A percentile compares a stretch with the other conserved stretches of the same genome.
Evolutionary conservation across 1,140 invertebrate genomes (phyloP).

Genomic region (Drosophila littoralis): DNA sequence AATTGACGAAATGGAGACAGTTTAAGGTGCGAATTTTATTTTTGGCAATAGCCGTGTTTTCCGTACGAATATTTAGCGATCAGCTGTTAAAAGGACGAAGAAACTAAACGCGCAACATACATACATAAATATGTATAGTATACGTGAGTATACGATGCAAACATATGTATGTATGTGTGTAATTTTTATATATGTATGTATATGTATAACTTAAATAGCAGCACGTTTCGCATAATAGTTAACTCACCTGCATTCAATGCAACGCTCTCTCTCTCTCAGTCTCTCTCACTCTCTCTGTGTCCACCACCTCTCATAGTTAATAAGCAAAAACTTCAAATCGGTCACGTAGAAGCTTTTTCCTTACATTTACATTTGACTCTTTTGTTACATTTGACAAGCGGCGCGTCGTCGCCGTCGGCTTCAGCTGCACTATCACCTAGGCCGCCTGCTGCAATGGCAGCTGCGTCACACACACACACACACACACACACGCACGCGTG

Average conservation of each 20-base stretch:
- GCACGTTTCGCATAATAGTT: slow-evolving; percentile 39
- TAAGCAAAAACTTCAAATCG: slow-evolving; percentile 57
- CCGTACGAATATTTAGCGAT: slow-evolving; percentile 9
- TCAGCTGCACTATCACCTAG: slow-evolving; percentile 40
- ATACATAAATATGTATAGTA: not conserved
- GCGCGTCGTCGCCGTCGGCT: slow-evolving; percentile 10
- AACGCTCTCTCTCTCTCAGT: slow-evolving; percentile 26
- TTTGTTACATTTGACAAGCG: slow-evolving; percentile 40
- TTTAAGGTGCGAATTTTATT: slow-evolving; percentile 45
- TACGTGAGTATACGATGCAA: not conserved
- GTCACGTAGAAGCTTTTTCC: slow-evolving; percentile 69
- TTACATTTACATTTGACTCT: slow-evolving; percentile 40
- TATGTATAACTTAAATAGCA: slow-evolving; percentile 24
- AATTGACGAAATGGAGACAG: slow-evolving; percentile 53
- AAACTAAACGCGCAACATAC: not conserved
- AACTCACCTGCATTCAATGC: slow-evolving; percentile 53
- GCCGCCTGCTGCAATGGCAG: slow-evolving; percentile 36
- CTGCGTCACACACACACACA: slow-evolving; percentile 32
- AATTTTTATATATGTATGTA: not conserved
- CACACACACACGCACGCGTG: slow-evolving; percentile 21
- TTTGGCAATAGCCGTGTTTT: slow-evolving; percentile 2
- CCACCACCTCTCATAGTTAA: slow-evolving; percentile 5
- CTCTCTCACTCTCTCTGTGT: slow-evolving; percentile 7
- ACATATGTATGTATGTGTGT: slow-evolving; percentile 1
- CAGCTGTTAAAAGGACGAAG: slow-evolving; percentile 4